A percentile compares a stretch with the other conserved stretches of the same genome.
Conservation (phyloP, 2,888 invertebrate genomes). For the Drosophila setosimentum region DNA sequence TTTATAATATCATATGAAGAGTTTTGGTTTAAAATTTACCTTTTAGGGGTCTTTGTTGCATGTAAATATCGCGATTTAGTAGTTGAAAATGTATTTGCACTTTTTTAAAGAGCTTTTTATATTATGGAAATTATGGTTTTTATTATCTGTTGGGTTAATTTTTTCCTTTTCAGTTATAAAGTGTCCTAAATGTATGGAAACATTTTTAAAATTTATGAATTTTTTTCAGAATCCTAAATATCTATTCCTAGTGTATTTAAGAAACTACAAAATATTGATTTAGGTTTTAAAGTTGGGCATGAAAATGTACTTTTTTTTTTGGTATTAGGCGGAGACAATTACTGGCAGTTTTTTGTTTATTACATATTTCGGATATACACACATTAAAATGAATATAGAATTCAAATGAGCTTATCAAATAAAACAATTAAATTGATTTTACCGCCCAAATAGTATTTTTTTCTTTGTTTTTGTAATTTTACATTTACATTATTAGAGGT, state of each 20-base stretch:
- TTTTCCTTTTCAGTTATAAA: conserved; percentile 8
- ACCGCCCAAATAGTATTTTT: conserved; percentile 46
- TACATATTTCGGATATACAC: conserved; percentile 34
- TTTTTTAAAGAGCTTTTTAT: conserved; percentile 18
- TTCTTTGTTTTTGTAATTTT: conserved; percentile 7
- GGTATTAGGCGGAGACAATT: conserved; percentile 73
- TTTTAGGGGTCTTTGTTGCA: conserved; percentile 32
- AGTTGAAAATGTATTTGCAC: conserved; percentile 32
- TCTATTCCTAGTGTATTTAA: conserved; percentile 5
- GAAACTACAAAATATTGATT: conserved; percentile 31
- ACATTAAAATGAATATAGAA: conserved; percentile 29
- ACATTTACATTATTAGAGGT: conserved; percentile 35
- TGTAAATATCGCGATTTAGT: conserved; percentile 40
- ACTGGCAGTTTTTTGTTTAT: conserved; percentile 74
- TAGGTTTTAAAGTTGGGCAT: conserved; percentile 41
- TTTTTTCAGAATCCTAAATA: conserved; percentile 4
- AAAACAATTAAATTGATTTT: conserved; percentile 47
- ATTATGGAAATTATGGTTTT: conserved; percentile 13
- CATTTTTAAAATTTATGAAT: conserved; percentile 12
- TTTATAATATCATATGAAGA: conserved; percentile 44
- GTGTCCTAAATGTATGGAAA: conserved; percentile 11
- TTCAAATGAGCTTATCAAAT: conserved; percentile 39
- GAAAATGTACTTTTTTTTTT: conserved; percentile 24
- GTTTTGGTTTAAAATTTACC: conserved; percentile 47
- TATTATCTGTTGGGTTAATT: conserved; percentile 15